Base-by-base conservation (phyloP, 1,140 invertebrate species). In the Leptinotarsa defecta region DNA sequence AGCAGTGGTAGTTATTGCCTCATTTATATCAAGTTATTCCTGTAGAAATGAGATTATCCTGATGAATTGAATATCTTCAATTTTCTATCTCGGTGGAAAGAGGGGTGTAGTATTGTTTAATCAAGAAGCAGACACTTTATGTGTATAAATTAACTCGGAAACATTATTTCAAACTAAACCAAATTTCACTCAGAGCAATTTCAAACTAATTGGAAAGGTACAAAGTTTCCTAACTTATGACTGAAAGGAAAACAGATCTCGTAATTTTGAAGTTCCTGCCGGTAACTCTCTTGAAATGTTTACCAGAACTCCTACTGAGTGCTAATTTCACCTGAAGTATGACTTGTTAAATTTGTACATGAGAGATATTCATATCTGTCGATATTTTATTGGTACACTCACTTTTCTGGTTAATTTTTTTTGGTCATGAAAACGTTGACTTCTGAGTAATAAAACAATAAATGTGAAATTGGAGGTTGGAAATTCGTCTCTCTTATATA, bases 191-290 rank as follows among this genome's bases (percentile, higher is more conserved):
- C 52, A n/a, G 8, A 57, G 52, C 52, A 57, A 57, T 57, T 5
- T 57, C 52, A 15, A 57, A 57, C 52, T 57, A 57, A 57, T 57
- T 15, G 52, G 52, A 57, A 57, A 57, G 52, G 52, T 57, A 57
- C 52, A 57, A 57, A 57, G 52, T 57, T 57, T 57, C 52, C 52
- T 19, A 57, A 57, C 52, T 57, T 57, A 57, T 57, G 52, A 57
- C n/a, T 57, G 52, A 57, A 57, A 57, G 52, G 52, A 57, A 57
- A 57, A 57, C 52, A 57, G 52, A 17, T 57, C 6, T 57, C 52
- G 52, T 57, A 57, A 57, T 57, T 57, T 57, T 3, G 15, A n/a
- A 57, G 52, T 57, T 57, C n/a, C 13, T 15, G n/a, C 4, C n/a
- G 15, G 52, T 57, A 57, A 57, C 3, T 57, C 52, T 57, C 52